Evolutionary conservation across 1,140 invertebrate genomes (phyloP).

Genomic region (Babylonia areolata): DNA sequence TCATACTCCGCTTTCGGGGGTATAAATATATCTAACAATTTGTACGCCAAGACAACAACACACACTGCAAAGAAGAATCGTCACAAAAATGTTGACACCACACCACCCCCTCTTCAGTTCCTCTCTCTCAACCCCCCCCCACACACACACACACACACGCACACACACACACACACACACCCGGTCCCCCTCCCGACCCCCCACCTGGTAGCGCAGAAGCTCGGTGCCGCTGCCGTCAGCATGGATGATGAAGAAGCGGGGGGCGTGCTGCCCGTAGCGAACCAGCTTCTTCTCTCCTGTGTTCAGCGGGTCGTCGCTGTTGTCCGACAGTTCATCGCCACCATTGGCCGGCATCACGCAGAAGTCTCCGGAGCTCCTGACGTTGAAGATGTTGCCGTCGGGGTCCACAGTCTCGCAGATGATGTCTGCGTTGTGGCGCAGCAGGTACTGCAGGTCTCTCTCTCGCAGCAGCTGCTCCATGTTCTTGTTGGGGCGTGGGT

Average conservation of each 20-base stretch:
- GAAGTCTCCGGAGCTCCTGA: conserved; percentile 69
- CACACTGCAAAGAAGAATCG: no score
- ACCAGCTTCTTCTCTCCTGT: conserved; percentile 52
- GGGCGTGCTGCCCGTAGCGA: conserved; percentile 69
- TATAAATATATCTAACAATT: no score
- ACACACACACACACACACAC: background rate
- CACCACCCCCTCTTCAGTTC: no score
- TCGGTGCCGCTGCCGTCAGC: conserved; percentile 74
- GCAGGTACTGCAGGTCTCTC: conserved; percentile 65
- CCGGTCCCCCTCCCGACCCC: no score
- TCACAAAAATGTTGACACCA: no score
- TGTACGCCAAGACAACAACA: no score
- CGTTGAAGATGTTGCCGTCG: conserved; percentile 71
- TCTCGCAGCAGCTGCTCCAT: conserved; percentile 63
- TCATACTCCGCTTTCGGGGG: no score
- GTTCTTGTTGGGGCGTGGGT: conserved; percentile 65
- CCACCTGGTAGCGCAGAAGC: conserved; percentile 63
- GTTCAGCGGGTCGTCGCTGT: conserved; percentile 50
- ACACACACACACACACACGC: background rate
- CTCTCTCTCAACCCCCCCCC: no score
- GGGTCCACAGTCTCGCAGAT: conserved; percentile 72
- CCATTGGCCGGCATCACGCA: conserved; percentile 53
- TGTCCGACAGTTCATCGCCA: conserved; percentile 56
- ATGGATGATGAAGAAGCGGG: conserved; percentile 74
- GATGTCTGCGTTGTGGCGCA: conserved; percentile 71